phyloP scores from a whole-genome alignment of 2,888 invertebrate species.

The Lasioglossum pauxillum region DNA sequence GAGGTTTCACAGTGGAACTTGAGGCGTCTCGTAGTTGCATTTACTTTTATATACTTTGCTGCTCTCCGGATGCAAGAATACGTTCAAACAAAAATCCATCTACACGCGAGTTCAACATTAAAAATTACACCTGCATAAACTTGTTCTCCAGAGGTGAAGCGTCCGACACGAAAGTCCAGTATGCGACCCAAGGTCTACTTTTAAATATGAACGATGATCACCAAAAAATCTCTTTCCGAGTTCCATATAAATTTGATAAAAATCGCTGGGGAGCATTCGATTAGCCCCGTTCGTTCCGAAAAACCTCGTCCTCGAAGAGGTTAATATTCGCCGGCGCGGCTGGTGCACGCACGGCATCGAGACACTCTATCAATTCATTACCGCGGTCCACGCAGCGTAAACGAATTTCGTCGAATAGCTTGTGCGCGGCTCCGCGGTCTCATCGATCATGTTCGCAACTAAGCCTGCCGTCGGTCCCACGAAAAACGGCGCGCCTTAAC shows the following conservation, averaged over 20 bases:
- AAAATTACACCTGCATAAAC: not conserved
- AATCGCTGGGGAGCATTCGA: not conserved
- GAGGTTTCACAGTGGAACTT: not conserved
- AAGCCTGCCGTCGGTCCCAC: slow-evolving; percentile 18
- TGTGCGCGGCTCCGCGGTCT: slow-evolving; percentile 35
- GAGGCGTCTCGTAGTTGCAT: not conserved
- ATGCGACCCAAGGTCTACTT: not conserved
- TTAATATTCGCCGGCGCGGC: not conserved
- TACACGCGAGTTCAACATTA: not conserved
- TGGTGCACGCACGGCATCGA: slow-evolving; percentile 16
- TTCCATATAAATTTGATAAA: not conserved
- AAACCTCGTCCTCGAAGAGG: not conserved
- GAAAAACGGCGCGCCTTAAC: slow-evolving; percentile 59
- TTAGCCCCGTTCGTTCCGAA: not conserved
- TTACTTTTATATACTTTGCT: not conserved
- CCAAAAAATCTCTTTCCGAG: not conserved
- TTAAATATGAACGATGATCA: not conserved
- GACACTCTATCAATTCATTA: slow-evolving; percentile 71
- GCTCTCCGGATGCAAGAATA: not conserved
- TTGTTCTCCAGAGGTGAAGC: not conserved
- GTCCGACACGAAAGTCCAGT: not conserved
- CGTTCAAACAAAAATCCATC: not conserved
- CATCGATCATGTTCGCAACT: slow-evolving; percentile 68
- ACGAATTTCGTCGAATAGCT: slow-evolving; percentile 58
- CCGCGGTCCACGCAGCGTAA: slow-evolving; percentile 32